Percentiles rank a stretch among this genome's conserved stretches.
Evolutionary conservation across 2,797 vertebrate genomes (phyloP).

Genomic region (Falco biarmicus): DNA sequence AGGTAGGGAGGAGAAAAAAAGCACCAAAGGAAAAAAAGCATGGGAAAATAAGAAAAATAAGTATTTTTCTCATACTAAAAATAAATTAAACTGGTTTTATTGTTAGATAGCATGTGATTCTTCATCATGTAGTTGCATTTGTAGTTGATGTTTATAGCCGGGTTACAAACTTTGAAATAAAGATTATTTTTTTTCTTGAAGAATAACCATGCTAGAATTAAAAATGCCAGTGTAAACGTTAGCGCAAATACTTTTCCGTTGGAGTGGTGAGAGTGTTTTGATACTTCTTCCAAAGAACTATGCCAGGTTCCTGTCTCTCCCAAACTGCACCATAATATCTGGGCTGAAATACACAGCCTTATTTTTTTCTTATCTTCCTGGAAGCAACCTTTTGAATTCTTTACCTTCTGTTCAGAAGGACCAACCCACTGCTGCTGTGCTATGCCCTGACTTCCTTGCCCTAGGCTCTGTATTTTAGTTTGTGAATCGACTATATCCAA

Average conservation of each 20-base stretch:
- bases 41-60: not conserved
- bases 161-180: not conserved
- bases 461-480: not conserved
- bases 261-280: not conserved
- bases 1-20: not conserved
- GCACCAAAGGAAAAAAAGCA: not conserved
- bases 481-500: too few species aligned
- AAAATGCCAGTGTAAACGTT: not conserved
- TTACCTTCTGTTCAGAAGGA: not conserved
- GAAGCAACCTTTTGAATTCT: not conserved
- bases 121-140: not conserved
- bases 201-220: not conserved
- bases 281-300: not conserved
- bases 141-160: not conserved
- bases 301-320: not conserved
- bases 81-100: not conserved
- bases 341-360: not conserved
- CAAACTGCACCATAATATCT: not conserved
- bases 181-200: not conserved
- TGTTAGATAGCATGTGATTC: not conserved
- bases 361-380: not conserved
- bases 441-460: not conserved
- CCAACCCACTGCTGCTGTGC: not conserved
- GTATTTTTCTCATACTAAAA: not conserved
- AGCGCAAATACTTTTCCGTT: not conserved